Base-by-base conservation (phyloP, 2,113 vertebrate species). In the Anarrhichthys ocellatus region DNA sequence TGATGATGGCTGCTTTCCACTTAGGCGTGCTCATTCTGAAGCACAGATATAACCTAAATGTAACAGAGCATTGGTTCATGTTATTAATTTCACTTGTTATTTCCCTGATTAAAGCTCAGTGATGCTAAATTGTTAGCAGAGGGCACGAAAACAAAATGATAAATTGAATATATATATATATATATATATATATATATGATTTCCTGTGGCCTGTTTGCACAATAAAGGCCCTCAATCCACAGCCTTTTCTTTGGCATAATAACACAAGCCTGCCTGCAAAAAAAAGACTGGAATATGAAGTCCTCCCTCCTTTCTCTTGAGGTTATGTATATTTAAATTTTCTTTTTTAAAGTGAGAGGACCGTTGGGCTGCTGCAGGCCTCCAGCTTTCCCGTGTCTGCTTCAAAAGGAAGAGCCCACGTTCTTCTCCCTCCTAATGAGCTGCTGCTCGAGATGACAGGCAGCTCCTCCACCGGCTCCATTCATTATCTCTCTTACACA, bases 371-470 rank as follows among this genome's bases (percentile, higher is more conserved):
- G 50, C 59, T 54, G 6, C 52, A 76, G 44, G 66, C 40, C 32
- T 81, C 62, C 64, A 80, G 56, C 67, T 59, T 61, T 17, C 59
- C 38, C 56, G 9, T 20, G 69, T 69, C 38, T 27, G 76, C 81
- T 78, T 27, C 18, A 22, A 59, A 68, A 81, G 79, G 80, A 78
- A 69, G 81, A 65, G 63, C 70, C 74, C 64, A 10, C 58, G 71
- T 62, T 81, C 54, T 75, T 77, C 73, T 74, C 46, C 50, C 56
- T 27, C 48, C 42, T 87, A 82, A 80, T 85, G 87, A 91, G 82
- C 78, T 82, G 68, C 63, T 73, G 61, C 79, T 84, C 66, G 56
- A 75, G 76, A 86, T 69, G 82, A 88, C 77, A 76, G 66, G 32
- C 80, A 52, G 58, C 73, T 85, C 42, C 80, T 82, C 50, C 40